Evolutionary conservation across 2,113 vertebrate genomes (phyloP), one percentile per base, ranked within the genome.

Genomic region (Eira barbara): DNA sequence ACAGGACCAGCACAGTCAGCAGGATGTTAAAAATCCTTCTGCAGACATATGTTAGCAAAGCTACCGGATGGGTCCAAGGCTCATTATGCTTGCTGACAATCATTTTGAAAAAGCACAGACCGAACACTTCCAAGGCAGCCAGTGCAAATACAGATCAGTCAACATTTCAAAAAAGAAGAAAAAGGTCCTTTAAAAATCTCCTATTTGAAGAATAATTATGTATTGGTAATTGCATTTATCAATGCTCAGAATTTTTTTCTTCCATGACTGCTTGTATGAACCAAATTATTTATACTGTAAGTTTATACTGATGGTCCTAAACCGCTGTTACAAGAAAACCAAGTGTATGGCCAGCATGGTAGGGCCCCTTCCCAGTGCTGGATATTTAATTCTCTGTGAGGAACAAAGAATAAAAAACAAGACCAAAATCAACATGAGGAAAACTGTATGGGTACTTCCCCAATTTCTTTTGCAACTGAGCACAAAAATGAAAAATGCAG

Each of bases 1-100:
- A 73, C 1, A 3, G 91, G 86, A 95, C 57, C 65, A 95, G 96
- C 17, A 92, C 80, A 92, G 93, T n/a, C 98, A 97, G 96, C 81
- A 15, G 94, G 36, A 84, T 89, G 96, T 74, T 47, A 11, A 92
- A 97, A 88, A 0, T 96, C 95, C 25, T 49, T 78, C 88, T n/a
- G 71, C 25, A 98, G 93, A 95, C 95, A 85, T 80, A 93, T 34
- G 79, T 55, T 93, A 39, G n/a, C 25, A 39, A 92, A 95, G 52
- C 25, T 0, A 47, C 55, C 0, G 11, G 31, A 39, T 74, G 67
- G 91, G 63, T 84, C 76, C 95, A 95, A 84, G 97, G 97, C 95
- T 97, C 97, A n/a, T 95, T 89, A 95, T 25, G 20, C 0, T 0
- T 57, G 42, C 95, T 97, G 97, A 96, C 91, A 97, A 91, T 94